Percentiles rank a stretch among this genome's conserved stretches.
These are phyloP conservation scores for Argentina silus DNA, from an alignment of 2,797 vertebrate genomes.

Conservation along the genomic window DNA sequence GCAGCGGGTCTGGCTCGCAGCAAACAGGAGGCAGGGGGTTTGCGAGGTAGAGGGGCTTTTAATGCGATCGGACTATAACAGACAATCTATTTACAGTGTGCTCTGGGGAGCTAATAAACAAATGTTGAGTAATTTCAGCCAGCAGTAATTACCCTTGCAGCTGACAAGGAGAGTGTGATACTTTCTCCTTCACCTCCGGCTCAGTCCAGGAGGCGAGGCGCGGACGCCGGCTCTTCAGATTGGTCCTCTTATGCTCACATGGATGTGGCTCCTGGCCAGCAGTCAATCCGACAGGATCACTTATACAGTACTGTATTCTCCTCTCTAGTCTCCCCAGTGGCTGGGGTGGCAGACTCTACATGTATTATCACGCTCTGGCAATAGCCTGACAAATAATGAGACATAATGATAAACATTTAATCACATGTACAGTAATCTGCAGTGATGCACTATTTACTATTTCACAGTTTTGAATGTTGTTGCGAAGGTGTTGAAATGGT, in stretches of 20 bases:
- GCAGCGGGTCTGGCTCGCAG: constrained; percentile 89
- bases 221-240: constrained; percentile 81
- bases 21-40: constrained; percentile 92
- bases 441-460: constrained; percentile 18
- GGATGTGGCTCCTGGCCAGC: constrained; percentile 92
- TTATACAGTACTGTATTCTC: constrained; percentile 50
- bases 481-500: constrained; percentile 21
- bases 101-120: constrained; percentile 99
- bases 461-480: constrained; percentile 2
- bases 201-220: constrained; percentile 90
- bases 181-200: constrained; percentile 99
- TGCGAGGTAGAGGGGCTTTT: constrained; percentile 77
- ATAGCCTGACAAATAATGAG: constrained; percentile 26
- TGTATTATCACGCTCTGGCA: constrained; percentile 31
- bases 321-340: not conserved
- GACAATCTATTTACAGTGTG: constrained; percentile 99
- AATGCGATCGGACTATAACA: constrained; percentile 99
- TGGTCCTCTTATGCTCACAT: constrained; percentile 85
- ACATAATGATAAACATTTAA: constrained; percentile 23
- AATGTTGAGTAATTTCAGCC: constrained; percentile 99
- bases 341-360: constrained; percentile 47
- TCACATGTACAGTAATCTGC: not conserved
- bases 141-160: constrained; percentile 99
- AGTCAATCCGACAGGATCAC: constrained; percentile 82
- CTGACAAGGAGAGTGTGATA: constrained; percentile 99